Evolutionary conservation across 2,888 invertebrate species (phyloP), one percentile per base, ranked within the genome.

Genomic region (Teleogryllus oceanicus): DNA sequence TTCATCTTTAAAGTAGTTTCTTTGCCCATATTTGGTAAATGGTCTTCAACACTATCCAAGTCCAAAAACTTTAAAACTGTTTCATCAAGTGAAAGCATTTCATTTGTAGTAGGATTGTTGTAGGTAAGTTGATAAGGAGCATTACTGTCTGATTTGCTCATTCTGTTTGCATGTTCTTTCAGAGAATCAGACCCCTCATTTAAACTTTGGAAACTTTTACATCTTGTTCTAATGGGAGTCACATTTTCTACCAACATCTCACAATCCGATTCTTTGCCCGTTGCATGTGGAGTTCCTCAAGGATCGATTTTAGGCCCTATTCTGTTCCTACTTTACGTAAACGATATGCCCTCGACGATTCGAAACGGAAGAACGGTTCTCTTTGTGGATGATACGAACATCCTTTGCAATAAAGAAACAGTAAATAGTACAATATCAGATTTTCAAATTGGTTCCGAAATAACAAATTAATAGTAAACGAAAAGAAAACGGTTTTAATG

Each of bases 51-150:
- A 62, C 75, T 78, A 11, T 82, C 82, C 13, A 82, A n/a, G 80
- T 82, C 78, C 37, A 82, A 21, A 20, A 74, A 50, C 74, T 80
- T 77, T 18, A 82, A 79, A 76, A 80, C 51, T n/a, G 82, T 80
- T 21, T 82, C 82, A 62, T 82, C 80, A 12, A 78, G 77, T 49
- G 81, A 80, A 13, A 82, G 77, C 80, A 82, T 77, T 37, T 62
- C 76, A 18, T 50, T 51, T 50, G 74, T 78, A 49, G 49, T 51
- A 18, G 13, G 62, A 18, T 62, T 62, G 13, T 4, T 62, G 8
- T 8, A 62, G n/a, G n/a, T n/a, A 13, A 18, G 16, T 62, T 62
- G 4, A 18, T 13, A 18, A 18, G 62, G 16, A 62, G 16, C n/a
- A 62, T n/a, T 62, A 62, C n/a, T n/a, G n/a, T n/a, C 13, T 1